Conservation (phyloP, 2,797 vertebrate species). For the Peromyscus melanophrys region DNA sequence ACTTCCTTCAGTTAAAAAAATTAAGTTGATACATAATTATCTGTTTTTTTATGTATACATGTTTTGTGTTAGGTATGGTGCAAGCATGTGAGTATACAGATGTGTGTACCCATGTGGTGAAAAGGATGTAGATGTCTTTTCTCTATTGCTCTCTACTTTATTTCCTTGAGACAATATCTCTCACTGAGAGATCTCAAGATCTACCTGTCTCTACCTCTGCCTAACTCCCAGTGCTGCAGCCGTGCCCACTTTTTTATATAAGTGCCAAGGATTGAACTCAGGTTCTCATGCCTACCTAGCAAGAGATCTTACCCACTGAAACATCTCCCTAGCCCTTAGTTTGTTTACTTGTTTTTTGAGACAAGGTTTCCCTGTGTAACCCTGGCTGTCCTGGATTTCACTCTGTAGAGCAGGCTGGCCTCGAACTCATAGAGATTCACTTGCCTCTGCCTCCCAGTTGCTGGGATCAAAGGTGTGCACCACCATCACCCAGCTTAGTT, state of each 20-base stretch:
- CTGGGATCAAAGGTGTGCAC: neutral
- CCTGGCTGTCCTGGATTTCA: neutral
- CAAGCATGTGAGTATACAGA: neutral
- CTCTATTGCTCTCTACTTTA: neutral
- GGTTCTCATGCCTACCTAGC: neutral
- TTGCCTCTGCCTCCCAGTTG: neutral
- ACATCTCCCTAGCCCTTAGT: neutral
- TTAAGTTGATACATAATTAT: constrained; percentile 8
- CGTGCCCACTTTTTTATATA: neutral
- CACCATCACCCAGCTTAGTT: neutral
- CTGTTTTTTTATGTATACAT: neutral
- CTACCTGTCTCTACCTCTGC: too few species aligned
- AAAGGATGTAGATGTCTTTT: neutral
- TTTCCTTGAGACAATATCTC: neutral
- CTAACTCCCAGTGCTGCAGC: too few species aligned
- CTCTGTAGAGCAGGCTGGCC: neutral
- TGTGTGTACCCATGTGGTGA: neutral
- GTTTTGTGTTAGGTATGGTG: neutral
- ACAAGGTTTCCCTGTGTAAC: neutral
- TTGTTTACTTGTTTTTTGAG: neutral
- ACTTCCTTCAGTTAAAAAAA: neutral
- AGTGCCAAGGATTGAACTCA: neutral
- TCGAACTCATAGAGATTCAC: neutral
- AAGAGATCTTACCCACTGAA: neutral
- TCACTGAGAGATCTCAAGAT: neutral